phyloP scores from a whole-genome alignment of 2,888 invertebrate genomes.

The Lymantria dispar region DNA sequence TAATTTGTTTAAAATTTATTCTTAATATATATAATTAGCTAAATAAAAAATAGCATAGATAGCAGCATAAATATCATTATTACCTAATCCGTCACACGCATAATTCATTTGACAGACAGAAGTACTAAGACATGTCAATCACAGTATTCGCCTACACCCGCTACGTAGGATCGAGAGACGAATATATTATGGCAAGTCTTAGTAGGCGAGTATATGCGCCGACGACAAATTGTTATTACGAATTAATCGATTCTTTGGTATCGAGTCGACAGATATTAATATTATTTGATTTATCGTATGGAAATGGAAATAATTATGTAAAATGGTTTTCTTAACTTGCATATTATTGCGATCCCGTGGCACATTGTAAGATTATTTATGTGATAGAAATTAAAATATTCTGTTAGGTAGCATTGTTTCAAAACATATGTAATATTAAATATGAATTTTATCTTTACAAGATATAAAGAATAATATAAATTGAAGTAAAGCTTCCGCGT shows the following conservation, averaged over 20 bases:
- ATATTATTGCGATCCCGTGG: too few species aligned
- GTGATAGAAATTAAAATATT: too few species aligned
- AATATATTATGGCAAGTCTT: constrained; percentile 68
- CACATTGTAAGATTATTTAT: too few species aligned
- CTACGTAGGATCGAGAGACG: constrained; percentile 66
- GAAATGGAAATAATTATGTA: constrained; percentile 1
- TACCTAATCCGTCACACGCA: not conserved
- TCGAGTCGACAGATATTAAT: constrained; percentile 33
- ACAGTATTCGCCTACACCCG: constrained; percentile 61
- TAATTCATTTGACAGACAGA: constrained; percentile 8
- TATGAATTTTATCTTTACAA: too few species aligned
- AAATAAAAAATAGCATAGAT: not conserved
- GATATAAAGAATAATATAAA: too few species aligned
- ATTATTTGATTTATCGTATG: constrained; percentile 21
- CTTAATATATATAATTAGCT: not conserved
- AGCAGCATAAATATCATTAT: not conserved
- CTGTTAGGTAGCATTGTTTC: too few species aligned
- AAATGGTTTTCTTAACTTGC: not conserved
- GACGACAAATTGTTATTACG: constrained; percentile 78
- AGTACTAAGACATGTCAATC: constrained; percentile 57
- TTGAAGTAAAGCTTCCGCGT: too few species aligned
- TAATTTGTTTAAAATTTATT: too few species aligned
- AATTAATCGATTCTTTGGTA: constrained; percentile 66
- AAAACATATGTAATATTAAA: too few species aligned
- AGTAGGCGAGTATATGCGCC: constrained; percentile 66